Base-by-base conservation (phyloP, 2,888 invertebrate genomes). In the Diploptera punctata region DNA sequence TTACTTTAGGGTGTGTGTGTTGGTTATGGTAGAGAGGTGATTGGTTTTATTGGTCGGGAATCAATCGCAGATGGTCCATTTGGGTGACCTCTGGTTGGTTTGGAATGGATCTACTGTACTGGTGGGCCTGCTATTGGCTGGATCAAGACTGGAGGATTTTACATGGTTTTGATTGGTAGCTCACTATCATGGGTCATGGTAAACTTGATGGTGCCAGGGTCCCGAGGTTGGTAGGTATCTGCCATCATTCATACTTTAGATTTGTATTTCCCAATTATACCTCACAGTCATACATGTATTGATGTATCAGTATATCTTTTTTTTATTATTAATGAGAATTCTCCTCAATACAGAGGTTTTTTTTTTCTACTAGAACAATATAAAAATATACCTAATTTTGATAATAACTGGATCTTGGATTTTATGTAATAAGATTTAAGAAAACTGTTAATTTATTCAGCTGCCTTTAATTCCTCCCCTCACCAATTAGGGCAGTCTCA, bases 1-100 rank as follows among this genome's bases (percentile, higher is more conserved):
- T 72, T 69, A 74, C 74, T 74, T 74, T 72, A 74, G 74, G 74
- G 74, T 74, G 74, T 74, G 74, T 74, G 74, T 74, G 72, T 69
- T 73, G 74, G 68, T 74, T 67, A 72, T 74, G 74, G 72, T 74
- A 74, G 72, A 74, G 70, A 67, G 60, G 72, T 73, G 73, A 67
- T 73, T 73, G 73, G 69, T 73, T 73, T 62, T 67, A 24, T 69
- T 70, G 67, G 47, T 65, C 26, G 47, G 65, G 47, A 65, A 65
- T 65, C 65, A 47, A 47, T 65, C 65, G 47, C 65, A 44, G 44
- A 44, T 65, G 65, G 65, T 65, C 65, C 65, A 26, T 65, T n/a
- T 65, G 65, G 65, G 65, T 65, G 65, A 67, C 73, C 61, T 69
- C 43, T 60, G 69, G 54, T 69, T 69, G 69, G 43, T 57, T n/a